Evolutionary conservation across 2,888 invertebrate genomes (phyloP), one percentile per base, ranked within the genome.

Genomic region (Elegia similella): DNA sequence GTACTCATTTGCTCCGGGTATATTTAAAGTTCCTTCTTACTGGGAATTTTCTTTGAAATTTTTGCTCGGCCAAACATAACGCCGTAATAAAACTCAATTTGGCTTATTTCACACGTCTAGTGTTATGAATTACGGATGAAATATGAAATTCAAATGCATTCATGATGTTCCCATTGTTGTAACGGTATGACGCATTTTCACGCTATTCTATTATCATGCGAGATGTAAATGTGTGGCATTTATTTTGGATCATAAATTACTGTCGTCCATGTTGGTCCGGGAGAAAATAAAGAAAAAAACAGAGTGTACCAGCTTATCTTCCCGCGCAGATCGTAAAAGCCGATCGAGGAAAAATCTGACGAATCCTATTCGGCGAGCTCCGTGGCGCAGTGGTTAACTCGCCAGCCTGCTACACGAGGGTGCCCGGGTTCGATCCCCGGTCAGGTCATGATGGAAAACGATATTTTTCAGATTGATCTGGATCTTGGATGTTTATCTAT

Each of bases 21-120:
- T 63, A 58, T 55, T 60, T 59, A 58, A 59, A 55, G 62, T 63
- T 65, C 42, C 66, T 67, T 68, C 69, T 62, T 56, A 30, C 59
- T 60, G 59, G 56, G 58, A 54, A 58, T 50, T 44, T 61, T 62
- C 50, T 50, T 50, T 62, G 56, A 58, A 58, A 60, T 70, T 70
- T 63, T 63, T 65, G 61, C 69, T 68, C 67, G 62, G 63, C 60
- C 65, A 67, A 70, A 72, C 67, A 68, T 69, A 70, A 72, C 72
- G 69, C 68, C 68, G 69, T 65, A 70, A 67, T 73, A 69, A 73
- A 72, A 70, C 70, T 72, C 70, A 73, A 72, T 75, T 73, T 71
- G 67, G 67, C 66, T 70, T 72, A 68, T 69, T 70, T 68, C 66
- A 65, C 67, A 62, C 66, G 67, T 65, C 67, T 66, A 64, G 32